Percentiles rank a stretch among this genome's conserved stretches.
Conservation (phyloP, 2,113 vertebrate species). For the Proteles cristata region DNA sequence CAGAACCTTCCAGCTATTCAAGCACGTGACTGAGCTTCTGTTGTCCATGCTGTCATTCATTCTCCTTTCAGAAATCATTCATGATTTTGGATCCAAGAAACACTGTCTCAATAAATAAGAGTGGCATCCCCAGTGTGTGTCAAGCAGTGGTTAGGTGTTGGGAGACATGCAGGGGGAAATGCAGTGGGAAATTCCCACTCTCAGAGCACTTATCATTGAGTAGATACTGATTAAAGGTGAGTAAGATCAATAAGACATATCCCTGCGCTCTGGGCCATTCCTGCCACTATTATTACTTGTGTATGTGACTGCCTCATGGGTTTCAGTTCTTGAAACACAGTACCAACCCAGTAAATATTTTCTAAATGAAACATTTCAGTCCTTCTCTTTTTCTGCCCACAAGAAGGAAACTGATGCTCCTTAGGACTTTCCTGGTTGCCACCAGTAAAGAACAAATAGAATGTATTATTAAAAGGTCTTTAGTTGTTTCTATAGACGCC, state of each 20-base stretch:
- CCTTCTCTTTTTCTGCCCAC: neutral
- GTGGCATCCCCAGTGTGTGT: neutral
- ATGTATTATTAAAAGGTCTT: neutral
- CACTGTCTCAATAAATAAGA: neutral
- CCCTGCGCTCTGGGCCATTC: neutral
- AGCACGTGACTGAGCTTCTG: neutral
- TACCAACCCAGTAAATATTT: neutral
- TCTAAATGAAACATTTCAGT: slow-evolving; percentile 26
- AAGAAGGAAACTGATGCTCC: neutral
- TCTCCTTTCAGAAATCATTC: slow-evolving; percentile 39
- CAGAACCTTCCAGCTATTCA: neutral
- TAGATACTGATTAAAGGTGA: neutral
- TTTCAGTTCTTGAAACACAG: slow-evolving; percentile 27
- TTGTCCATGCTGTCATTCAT: neutral
- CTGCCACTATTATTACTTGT: neutral
- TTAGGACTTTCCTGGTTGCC: neutral
- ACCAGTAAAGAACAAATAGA: neutral
- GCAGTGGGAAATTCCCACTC: neutral
- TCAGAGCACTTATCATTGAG: neutral
- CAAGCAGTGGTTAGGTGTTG: neutral
- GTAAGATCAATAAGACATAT: neutral
- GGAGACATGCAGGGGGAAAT: neutral
- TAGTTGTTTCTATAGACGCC: neutral
- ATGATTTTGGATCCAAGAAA: slow-evolving; percentile 5
- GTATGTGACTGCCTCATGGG: neutral